phyloP scores from a whole-genome alignment of 1,140 invertebrate genomes.

The Cydia amplana region DNA sequence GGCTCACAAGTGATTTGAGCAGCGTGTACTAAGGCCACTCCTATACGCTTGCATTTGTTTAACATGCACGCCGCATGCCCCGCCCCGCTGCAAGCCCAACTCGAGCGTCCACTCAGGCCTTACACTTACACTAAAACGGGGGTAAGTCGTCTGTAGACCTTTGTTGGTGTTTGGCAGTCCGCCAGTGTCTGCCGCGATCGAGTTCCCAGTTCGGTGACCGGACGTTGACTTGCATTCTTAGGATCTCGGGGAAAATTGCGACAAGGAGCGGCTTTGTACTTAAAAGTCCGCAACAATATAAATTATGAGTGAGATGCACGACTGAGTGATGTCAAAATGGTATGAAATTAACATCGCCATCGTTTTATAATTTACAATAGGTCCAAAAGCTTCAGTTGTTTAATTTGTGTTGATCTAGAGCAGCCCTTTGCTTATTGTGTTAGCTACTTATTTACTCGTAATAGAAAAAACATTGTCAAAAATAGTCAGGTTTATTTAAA shows the following conservation, averaged over 20 bases:
- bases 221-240: constrained; percentile 21
- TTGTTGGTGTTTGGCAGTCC: constrained; percentile 14
- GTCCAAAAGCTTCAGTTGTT: no score
- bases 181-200: constrained; percentile 16
- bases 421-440: neutral
- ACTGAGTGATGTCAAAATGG: no score
- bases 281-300: neutral
- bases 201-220: constrained; percentile 18
- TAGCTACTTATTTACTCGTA: neutral
- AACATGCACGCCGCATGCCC: no score
- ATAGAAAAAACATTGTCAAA: neutral
- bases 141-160: constrained; percentile 25
- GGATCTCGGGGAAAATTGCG: neutral
- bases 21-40: no score
- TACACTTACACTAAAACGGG: constrained; percentile 18
- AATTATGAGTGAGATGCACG: no score
- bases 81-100: no score
- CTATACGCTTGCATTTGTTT: no score
- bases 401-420: neutral
- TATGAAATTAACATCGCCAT: no score
- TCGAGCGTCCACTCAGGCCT: no score
- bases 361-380: no score
- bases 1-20: no score
- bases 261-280: neutral
- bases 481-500: neutral